A percentile compares a stretch with the other conserved stretches of the same genome.
phyloP scores from a whole-genome alignment of 2,888 invertebrate species.

The Endomychus coccineus region DNA sequence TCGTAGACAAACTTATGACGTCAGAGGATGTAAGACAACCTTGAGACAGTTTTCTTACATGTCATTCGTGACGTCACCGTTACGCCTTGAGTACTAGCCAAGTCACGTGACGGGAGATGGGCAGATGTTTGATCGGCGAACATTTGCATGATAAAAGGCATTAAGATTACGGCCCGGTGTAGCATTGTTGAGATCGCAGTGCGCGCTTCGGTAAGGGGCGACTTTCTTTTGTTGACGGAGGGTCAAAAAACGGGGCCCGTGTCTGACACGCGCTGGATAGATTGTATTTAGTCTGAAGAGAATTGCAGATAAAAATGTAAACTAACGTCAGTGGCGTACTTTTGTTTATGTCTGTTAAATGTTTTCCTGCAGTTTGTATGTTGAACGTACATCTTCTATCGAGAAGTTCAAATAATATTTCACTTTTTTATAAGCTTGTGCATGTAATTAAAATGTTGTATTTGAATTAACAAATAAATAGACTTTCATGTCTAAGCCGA shows the following conservation, averaged over 20 bases:
- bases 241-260: constrained; percentile 44
- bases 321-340: constrained; percentile 33
- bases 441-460: too few species aligned
- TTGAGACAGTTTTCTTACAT: constrained; percentile 42
- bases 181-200: constrained; percentile 32
- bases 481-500: too few species aligned
- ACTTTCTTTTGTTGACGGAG: constrained; percentile 41
- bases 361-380: too few species aligned
- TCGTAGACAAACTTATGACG: constrained; percentile 31
- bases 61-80: constrained; percentile 30
- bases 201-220: constrained; percentile 32
- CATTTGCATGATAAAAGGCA: constrained; percentile 43
- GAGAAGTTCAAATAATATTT: too few species aligned
- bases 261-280: constrained; percentile 42
- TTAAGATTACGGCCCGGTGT: constrained; percentile 44
- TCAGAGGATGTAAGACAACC: constrained; percentile 41
- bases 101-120: too few species aligned
- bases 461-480: too few species aligned
- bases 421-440: too few species aligned
- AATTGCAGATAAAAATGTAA: constrained; percentile 36
- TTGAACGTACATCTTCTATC: too few species aligned
- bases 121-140: constrained; percentile 36
- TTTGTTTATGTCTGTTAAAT: too few species aligned
- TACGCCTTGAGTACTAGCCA: too few species aligned
- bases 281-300: constrained; percentile 38